Conservation (phyloP, 1,140 invertebrate genomes). For the Platorchestia sp. region DNA sequence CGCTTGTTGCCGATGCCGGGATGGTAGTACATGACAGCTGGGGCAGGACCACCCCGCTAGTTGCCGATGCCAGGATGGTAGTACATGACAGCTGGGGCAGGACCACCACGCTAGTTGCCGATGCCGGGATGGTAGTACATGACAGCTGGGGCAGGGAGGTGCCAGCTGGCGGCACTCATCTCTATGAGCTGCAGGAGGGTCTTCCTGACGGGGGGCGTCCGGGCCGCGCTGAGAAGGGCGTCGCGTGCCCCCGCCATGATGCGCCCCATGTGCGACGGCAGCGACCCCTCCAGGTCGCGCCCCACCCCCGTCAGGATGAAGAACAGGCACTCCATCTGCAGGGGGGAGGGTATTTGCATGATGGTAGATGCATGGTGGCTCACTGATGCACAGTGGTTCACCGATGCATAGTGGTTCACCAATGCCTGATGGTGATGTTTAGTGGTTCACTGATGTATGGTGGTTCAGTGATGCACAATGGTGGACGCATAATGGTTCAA, state of each 20-base stretch:
- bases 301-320: constrained; percentile 88
- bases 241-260: constrained; percentile 85
- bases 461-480: background rate
- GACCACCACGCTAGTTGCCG: constrained; percentile 52
- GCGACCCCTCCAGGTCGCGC: constrained; percentile 84
- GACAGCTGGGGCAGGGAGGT: constrained; percentile 86
- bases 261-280: constrained; percentile 82
- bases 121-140: constrained; percentile 86
- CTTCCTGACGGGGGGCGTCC: constrained; percentile 74
- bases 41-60: too few relatives aligned
- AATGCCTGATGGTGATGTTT: too few relatives aligned
- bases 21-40: background rate
- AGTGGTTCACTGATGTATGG: too few relatives aligned
- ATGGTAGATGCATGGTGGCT: background rate
- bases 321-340: constrained; percentile 87
- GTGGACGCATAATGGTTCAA: too few relatives aligned
- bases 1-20: background rate
- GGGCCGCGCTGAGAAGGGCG: constrained; percentile 77
- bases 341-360: constrained; percentile 52
- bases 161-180: constrained; percentile 88
- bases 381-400: too few relatives aligned
- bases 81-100: constrained; percentile 84
- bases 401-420: too few relatives aligned
- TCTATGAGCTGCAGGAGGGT: constrained; percentile 90
- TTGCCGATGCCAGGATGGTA: constrained; percentile 79